Evolutionary conservation across 2,888 invertebrate species (phyloP).

Genomic region (Augiades crinisus): DNA sequence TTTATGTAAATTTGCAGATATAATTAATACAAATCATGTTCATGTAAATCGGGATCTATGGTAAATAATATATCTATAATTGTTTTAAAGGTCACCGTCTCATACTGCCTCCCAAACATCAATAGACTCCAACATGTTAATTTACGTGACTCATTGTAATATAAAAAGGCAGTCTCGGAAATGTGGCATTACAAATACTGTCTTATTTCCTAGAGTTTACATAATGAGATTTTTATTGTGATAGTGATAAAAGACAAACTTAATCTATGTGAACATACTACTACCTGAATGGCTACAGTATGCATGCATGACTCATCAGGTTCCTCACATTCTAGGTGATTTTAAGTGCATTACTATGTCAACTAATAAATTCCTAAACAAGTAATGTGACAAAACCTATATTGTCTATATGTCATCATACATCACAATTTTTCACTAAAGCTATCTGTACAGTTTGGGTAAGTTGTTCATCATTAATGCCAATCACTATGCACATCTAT

Average conservation of each 20-base stretch:
- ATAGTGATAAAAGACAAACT: constrained; percentile 78
- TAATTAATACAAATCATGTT: constrained; percentile 81
- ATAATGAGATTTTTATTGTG: constrained; percentile 79
- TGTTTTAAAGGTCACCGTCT: constrained; percentile 62
- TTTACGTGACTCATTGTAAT: constrained; percentile 70
- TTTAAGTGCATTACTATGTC: constrained; percentile 72
- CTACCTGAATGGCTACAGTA: constrained; percentile 72
- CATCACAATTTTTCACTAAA: constrained; percentile 82
- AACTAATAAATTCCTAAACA: constrained; percentile 71
- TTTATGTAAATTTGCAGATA: constrained; percentile 82
- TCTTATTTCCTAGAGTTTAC: constrained; percentile 76
- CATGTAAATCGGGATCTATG: constrained; percentile 78
- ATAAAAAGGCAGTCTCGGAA: constrained; percentile 82
- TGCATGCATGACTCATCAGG: constrained; percentile 68
- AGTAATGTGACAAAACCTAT: constrained; percentile 79
- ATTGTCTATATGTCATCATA: constrained; percentile 82
- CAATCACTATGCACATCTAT: constrained; percentile 55
- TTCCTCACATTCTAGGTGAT: constrained; percentile 66
- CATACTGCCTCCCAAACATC: constrained; percentile 53
- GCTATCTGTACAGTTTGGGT: constrained; percentile 78
- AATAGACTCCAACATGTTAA: constrained; percentile 60
- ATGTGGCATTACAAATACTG: constrained; percentile 79
- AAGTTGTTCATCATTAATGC: constrained; percentile 61
- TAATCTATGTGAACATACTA: constrained; percentile 71
- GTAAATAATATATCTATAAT: constrained; percentile 71